Base-by-base conservation (phyloP, 2,888 invertebrate species). In the Eupithecia centaureata region DNA sequence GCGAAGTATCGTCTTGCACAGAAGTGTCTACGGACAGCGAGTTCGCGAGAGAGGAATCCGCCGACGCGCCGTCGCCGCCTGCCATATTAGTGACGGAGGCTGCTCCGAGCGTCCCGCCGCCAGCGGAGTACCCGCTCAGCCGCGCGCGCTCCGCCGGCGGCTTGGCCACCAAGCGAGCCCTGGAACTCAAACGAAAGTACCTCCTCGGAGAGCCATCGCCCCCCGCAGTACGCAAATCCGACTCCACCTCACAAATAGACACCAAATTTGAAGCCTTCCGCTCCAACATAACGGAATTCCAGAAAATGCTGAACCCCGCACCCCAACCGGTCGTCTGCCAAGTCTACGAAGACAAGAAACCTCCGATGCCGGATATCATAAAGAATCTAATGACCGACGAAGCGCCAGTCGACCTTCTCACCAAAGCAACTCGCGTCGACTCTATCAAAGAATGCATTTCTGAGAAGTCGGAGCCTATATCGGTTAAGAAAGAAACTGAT, bases 1-100 rank as follows among this genome's bases (percentile, higher is more conserved):
- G 66, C 1, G 95, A 95, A 80, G 95, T 96, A 76, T 97, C 97
- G 79, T 97, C 97, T 8, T 97, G 97, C 2, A 98, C 98, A 1
- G 98, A 98, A 93, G 98, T 98, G 78, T 97, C 97, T 59, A 98
- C 98, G 0, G 98, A 98, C 90, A 98, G 98, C 30, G 98, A 98
- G 90, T 98, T 98, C 83, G 98, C 97, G 74, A 96, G 97, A 73
- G 97, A 97, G 81, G 96, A 96, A 64, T 95, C 94, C 1, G 96
- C 96, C 54, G 69, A 67, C 33, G 95, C 95, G 5, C 95, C 96
- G 63, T 95, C 96, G 73, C 95, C 96, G 30, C 97, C 97, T 13
- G 95, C 96, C 74, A 97, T 97, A 67, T 94, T 96, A 18, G 96
- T 96, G 73, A 95, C 96, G 67, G 96, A 96, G 78, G 95, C 96